These are phyloP conservation scores for Aporrectodea caliginosa DNA, from an alignment of 1,140 invertebrate species.

Conservation along the genomic window DNA sequence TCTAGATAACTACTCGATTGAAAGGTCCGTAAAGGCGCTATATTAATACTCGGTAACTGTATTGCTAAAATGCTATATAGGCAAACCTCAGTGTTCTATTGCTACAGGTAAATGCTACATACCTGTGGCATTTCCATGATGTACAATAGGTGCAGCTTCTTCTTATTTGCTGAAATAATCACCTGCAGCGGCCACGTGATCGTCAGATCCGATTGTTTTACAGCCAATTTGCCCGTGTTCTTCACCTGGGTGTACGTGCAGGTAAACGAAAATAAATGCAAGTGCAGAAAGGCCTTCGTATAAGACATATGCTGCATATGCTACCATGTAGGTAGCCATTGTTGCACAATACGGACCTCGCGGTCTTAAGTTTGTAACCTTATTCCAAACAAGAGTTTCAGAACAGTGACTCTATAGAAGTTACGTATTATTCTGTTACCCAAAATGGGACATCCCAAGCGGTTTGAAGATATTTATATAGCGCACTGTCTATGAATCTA, in stretches of 20 bases:
- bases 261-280: neutral
- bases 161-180: neutral
- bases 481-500: no score
- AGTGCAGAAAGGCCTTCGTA: neutral
- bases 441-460: no score
- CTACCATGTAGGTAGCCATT: neutral
- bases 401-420: no score
- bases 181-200: neutral
- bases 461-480: no score
- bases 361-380: no score
- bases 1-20: neutral
- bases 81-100: neutral
- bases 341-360: no score
- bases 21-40: neutral
- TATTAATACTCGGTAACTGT: neutral
- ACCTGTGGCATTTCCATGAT: neutral
- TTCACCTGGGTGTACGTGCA: neutral
- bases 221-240: neutral
- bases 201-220: neutral
- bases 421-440: no score
- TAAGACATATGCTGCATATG: neutral
- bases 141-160: neutral
- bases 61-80: neutral
- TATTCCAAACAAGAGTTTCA: no score
- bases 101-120: neutral